Conservation (phyloP, 2,113 vertebrate genomes). For the Oxyruncus cristatus region DNA sequence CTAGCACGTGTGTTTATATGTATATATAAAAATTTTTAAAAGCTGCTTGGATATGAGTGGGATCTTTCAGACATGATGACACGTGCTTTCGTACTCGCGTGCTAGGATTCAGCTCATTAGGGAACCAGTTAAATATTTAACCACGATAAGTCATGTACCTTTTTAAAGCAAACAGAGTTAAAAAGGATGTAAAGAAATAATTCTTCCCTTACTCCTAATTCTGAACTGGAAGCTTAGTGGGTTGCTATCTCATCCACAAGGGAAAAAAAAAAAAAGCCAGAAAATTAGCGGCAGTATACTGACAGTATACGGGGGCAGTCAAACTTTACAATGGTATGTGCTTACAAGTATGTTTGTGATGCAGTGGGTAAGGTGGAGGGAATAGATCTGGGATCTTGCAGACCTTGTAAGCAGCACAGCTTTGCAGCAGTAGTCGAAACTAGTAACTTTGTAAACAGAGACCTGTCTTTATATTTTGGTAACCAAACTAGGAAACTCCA, state of each 20-base stretch:
- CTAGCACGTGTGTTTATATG: rapidly evolving
- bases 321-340: background rate
- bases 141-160: background rate
- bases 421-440: background rate
- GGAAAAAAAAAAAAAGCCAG: background rate
- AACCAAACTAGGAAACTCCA: background rate
- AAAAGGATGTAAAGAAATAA: background rate
- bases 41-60: background rate
- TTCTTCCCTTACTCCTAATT: background rate
- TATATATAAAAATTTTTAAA: background rate
- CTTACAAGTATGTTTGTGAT: background rate
- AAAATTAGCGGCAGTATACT: background rate
- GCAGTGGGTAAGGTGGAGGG: background rate
- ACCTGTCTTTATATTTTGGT: background rate
- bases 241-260: background rate
- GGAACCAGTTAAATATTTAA: constrained; percentile 28
- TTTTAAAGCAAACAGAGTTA: background rate
- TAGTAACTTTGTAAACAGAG: background rate
- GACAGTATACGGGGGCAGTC: background rate
- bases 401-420: background rate
- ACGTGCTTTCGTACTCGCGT: background rate
- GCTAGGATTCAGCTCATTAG: background rate
- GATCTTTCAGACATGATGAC: background rate
- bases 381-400: background rate
- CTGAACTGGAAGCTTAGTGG: background rate